Percentiles rank a stretch among this genome's conserved stretches.
Conservation (phyloP, 2,797 vertebrate genomes). For the Loriculus beryllinus region DNA sequence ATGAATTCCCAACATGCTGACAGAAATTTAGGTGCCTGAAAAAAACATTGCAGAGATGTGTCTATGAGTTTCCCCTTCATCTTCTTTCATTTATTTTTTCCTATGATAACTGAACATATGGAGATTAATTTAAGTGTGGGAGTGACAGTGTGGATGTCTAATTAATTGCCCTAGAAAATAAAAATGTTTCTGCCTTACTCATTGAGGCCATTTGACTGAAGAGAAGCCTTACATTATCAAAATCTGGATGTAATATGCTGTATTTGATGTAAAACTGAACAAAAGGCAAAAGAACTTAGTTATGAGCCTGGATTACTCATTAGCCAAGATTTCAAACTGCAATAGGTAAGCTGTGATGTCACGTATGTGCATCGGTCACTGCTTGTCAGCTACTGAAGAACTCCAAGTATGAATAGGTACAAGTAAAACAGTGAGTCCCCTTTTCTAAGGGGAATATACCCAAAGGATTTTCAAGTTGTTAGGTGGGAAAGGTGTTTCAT, state of each 20-base stretch:
- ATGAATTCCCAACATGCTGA: neutral
- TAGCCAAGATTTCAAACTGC: neutral
- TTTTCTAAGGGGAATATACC: neutral
- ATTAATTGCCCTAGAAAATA: conserved; percentile 59
- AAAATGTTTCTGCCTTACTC: conserved; percentile 49
- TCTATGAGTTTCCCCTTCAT: neutral
- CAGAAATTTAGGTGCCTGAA: conserved; percentile 28
- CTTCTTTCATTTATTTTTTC: conserved; percentile 1
- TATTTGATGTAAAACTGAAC: neutral
- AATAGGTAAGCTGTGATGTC: neutral
- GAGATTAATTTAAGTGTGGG: conserved; percentile 61
- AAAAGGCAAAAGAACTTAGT: neutral
- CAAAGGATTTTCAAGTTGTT: neutral
- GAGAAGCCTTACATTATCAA: neutral
- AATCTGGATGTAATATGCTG: neutral
- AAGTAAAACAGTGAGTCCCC: neutral
- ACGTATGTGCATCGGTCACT: neutral
- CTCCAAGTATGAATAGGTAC: neutral
- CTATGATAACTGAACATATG: conserved; percentile 55
- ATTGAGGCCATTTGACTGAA: conserved; percentile 28
- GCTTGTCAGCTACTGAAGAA: neutral
- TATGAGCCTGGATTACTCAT: neutral
- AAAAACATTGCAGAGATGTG: neutral
- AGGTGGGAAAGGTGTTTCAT: neutral
- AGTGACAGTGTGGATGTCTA: conserved; percentile 50